Evolutionary conservation across 1,140 invertebrate species (phyloP), one percentile per base, ranked within the genome.

Genomic region (Physella acuta): DNA sequence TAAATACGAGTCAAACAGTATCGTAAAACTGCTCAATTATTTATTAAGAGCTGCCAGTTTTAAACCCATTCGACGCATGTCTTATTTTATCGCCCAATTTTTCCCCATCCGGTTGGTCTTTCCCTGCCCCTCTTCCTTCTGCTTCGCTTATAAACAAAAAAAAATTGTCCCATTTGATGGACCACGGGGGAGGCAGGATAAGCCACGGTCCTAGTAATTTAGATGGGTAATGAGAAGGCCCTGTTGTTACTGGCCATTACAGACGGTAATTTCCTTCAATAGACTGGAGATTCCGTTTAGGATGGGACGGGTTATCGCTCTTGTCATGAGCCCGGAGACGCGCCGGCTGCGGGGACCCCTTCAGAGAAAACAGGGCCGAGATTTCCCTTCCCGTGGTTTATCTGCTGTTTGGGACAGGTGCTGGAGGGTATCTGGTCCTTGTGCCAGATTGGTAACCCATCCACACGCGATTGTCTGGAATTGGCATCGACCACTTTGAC

Each of bases 391-490:
- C 24, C 33, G 14, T 44, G 20, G 8, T 59, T 61, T 39, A 61
- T 61, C 59, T 59, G 36, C 39, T 61, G 59, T 61, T 34, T 44
- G 14, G 59, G 59, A 37, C 59, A 61, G 20, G 59, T 24, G 59
- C 36, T 24, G 11, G 59, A 34, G 59, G 59, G n/a, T n/a, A 44
- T 31, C 59, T 2, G 37, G 36, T 61, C 59, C 34, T 28, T 1
- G 39, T 33, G 8, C 16, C 39, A 44, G 59, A 61, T 44, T 61
- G 59, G 36, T 61, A 31, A 61, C 28, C 31, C 34, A 28, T 59
- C 36, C 59, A 61, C 59, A 61, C 11, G 59, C 36, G 59, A 61
- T 44, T 61, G 59, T 24, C 59, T n/a, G n/a, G 36, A 61, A 61
- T 59, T 61, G 59, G 59, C 59, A 61, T 59, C 30, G 59, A 61